phyloP scores from a whole-genome alignment of 2,113 vertebrate genomes.

The Oenanthe melanoleuca region DNA sequence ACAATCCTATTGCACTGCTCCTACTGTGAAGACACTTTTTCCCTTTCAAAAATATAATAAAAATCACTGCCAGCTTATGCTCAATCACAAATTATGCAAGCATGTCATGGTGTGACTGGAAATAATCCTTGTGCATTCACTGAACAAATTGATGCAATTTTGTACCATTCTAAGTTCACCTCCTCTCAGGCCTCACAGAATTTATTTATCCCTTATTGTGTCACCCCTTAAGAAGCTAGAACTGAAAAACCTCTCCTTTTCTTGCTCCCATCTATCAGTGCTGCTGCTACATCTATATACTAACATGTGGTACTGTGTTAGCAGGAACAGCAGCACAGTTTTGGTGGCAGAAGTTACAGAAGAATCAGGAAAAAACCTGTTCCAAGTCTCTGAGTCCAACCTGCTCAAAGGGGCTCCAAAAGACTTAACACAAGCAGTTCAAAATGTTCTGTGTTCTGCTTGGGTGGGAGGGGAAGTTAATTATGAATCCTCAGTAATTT shows the following conservation, averaged over 20 bases:
- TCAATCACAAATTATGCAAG: slow-evolving; percentile 17
- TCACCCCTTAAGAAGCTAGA: accelerated
- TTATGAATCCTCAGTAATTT: neutral
- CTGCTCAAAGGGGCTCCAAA: neutral
- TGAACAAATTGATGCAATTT: neutral
- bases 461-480: neutral
- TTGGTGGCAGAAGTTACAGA: neutral
- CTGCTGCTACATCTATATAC: neutral
- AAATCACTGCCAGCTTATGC: neutral
- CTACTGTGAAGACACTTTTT: slow-evolving; percentile 21
- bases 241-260: neutral
- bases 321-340: neutral
- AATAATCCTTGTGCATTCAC: neutral
- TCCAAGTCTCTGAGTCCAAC: neutral
- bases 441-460: neutral
- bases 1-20: neutral
- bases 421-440: neutral
- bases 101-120: neutral
- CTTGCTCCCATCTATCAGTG: neutral
- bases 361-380: neutral
- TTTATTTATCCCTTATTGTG: neutral
- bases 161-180: neutral
- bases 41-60: slow-evolving; percentile 4
- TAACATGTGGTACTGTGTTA: neutral
- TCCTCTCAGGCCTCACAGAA: neutral